A percentile compares a stretch with the other conserved stretches of the same genome.
Conservation (phyloP, 2,888 invertebrate species). For the Lasioglossum lativentre region DNA sequence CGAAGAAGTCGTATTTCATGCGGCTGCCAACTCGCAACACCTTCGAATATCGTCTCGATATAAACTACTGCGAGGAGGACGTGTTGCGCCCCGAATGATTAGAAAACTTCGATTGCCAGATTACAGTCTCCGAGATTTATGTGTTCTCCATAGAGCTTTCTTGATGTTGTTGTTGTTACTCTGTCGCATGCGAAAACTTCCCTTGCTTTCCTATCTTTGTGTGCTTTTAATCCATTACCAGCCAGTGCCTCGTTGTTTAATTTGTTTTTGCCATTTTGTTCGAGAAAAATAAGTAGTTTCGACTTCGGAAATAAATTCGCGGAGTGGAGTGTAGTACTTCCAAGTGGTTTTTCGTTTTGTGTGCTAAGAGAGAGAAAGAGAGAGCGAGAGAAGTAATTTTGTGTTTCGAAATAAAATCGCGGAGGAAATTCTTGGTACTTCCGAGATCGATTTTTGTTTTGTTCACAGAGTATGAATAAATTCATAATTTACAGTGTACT, state of each 20-base stretch:
- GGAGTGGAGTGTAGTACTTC: not conserved
- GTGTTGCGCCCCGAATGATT: constrained; percentile 68
- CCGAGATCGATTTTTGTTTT: not conserved
- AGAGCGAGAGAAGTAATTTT: not conserved
- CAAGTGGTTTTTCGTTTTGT: not conserved
- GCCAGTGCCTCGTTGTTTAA: not conserved
- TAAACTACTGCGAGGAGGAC: constrained; percentile 64
- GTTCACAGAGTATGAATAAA: not conserved
- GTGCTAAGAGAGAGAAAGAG: not conserved
- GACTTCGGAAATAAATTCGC: not conserved
- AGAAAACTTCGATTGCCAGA: constrained; percentile 78
- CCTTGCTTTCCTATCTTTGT: constrained; percentile 9
- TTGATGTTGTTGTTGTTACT: constrained; percentile 57
- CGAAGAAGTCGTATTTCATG: constrained; percentile 71
- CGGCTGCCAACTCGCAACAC: constrained; percentile 66
- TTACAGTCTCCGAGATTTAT: constrained; percentile 72
- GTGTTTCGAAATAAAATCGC: not conserved
- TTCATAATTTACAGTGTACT: not conserved
- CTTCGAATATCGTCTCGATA: constrained; percentile 67
- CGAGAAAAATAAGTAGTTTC: not conserved
- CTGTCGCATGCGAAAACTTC: constrained; percentile 35
- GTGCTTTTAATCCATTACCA: not conserved
- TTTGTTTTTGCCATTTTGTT: not conserved
- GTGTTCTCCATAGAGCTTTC: constrained; percentile 54
- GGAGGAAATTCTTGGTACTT: not conserved